These are phyloP conservation scores for Boloria selene DNA, from an alignment of 2,888 invertebrate species.

Conservation along the genomic window DNA sequence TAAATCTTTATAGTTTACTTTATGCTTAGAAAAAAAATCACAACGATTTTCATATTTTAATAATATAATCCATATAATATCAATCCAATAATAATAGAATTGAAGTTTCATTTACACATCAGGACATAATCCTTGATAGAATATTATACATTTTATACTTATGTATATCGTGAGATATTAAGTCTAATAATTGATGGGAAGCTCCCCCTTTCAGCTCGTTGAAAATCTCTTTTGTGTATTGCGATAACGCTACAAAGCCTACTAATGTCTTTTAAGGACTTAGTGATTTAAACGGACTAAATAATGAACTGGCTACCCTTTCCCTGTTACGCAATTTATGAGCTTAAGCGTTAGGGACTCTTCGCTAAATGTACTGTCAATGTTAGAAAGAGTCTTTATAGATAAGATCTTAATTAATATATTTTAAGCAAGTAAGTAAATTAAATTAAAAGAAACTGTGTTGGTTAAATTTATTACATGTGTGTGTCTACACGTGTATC, in stretches of 20 bases:
- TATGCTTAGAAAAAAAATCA: too few species aligned
- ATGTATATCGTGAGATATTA: conserved; percentile 54
- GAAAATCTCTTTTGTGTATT: conserved; percentile 79
- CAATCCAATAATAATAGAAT: conserved; percentile 8
- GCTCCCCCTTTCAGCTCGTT: conserved; percentile 58
- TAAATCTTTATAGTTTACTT: too few species aligned
- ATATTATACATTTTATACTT: conserved; percentile 32
- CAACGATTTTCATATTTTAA: too few species aligned
- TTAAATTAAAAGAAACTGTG: too few species aligned
- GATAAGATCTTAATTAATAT: not conserved
- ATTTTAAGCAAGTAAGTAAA: not conserved
- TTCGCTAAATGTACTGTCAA: conserved; percentile 20
- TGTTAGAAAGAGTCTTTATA: not conserved
- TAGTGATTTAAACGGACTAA: conserved; percentile 83
- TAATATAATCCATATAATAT: too few species aligned
- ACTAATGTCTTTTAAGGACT: conserved; percentile 83
- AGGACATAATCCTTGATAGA: conserved; percentile 29
- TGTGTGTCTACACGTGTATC: too few species aligned
- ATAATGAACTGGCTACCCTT: conserved; percentile 80
- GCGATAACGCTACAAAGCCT: conserved; percentile 79
- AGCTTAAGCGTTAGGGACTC: conserved; percentile 60
- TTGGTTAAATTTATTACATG: too few species aligned
- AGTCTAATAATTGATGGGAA: conserved; percentile 61
- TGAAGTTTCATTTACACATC: conserved; percentile 15
- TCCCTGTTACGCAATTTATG: conserved; percentile 66